phyloP scores from a whole-genome alignment of 2,113 vertebrate genomes.

The Pseudorhombus dupliciocellatus region DNA sequence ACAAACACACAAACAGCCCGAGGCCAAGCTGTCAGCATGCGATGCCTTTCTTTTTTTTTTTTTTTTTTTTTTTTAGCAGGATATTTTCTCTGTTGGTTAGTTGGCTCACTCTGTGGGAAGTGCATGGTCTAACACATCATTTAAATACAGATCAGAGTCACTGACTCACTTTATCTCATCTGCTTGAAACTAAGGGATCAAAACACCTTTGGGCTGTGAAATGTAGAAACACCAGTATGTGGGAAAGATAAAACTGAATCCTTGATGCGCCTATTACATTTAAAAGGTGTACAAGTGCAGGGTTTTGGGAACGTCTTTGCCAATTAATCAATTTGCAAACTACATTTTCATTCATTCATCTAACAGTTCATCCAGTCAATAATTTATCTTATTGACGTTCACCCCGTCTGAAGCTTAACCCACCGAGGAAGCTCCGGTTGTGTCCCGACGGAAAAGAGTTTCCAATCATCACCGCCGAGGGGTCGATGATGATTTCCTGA shows the following conservation, averaged over 20 bases:
- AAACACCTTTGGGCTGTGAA: constrained; percentile 31
- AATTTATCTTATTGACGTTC: neutral
- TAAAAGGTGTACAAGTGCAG: neutral
- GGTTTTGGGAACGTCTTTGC: neutral
- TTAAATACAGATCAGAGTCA: constrained; percentile 58
- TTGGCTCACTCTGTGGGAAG: constrained; percentile 49
- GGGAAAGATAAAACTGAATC: constrained; percentile 22
- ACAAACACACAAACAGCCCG: constrained; percentile 64
- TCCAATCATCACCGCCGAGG: constrained; percentile 84
- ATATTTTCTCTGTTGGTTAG: constrained; percentile 53
- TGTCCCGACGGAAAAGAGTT: constrained; percentile 83
- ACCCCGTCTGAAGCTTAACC: constrained; percentile 5
- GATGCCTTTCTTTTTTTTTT: constrained; percentile 46
- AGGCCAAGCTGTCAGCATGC: constrained; percentile 66
- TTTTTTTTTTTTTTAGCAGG: constrained; percentile 32
- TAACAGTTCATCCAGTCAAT: neutral
- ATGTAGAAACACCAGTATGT: constrained; percentile 1
- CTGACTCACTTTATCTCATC: constrained; percentile 34
- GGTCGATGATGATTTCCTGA: constrained; percentile 88
- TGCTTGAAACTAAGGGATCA: constrained; percentile 22
- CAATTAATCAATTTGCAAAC: neutral
- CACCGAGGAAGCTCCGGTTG: constrained; percentile 88
- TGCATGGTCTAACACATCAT: constrained; percentile 35
- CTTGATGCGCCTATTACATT: constrained; percentile 1
- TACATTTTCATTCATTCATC: neutral